Evolutionary conservation across 2,113 vertebrate genomes (phyloP).

Genomic region (Butastur rufipennis): DNA sequence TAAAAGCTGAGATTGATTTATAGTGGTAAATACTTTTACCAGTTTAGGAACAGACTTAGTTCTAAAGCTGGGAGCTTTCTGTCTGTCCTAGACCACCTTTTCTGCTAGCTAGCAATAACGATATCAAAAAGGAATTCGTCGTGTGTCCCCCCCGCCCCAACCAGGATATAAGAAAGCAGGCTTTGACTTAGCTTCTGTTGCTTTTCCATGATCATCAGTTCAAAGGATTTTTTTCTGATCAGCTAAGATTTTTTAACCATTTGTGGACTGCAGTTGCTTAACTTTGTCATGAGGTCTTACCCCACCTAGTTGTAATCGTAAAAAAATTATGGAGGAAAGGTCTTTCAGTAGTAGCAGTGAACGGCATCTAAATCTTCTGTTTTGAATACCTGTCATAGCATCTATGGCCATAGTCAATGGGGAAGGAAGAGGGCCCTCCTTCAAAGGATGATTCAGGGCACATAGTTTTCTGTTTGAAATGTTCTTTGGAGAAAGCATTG

Average conservation of each 20-base stretch:
- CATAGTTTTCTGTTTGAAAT: background rate
- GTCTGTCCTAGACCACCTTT: background rate
- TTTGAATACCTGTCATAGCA: background rate
- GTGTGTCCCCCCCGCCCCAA: rapidly evolving
- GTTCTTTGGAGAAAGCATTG: background rate
- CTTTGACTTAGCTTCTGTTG: background rate
- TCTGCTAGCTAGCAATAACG: too few relatives aligned
- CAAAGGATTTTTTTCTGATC: background rate
- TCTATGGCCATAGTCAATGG: too few relatives aligned
- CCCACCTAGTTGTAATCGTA: background rate
- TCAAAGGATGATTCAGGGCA: background rate
- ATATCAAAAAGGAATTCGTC: too few relatives aligned
- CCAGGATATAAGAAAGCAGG: background rate
- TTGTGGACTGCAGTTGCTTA: background rate
- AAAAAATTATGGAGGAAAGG: background rate
- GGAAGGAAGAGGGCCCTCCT: background rate
- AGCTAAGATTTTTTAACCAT: background rate
- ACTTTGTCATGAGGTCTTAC: background rate
- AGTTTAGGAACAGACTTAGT: background rate
- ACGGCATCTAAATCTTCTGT: background rate
- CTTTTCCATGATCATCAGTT: background rate
- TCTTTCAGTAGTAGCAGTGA: background rate
- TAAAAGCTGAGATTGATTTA: background rate
- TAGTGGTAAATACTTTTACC: background rate
- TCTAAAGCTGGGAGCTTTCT: background rate